phyloP scores from a whole-genome alignment of 2,888 invertebrate species.

The Amiota communis region DNA sequence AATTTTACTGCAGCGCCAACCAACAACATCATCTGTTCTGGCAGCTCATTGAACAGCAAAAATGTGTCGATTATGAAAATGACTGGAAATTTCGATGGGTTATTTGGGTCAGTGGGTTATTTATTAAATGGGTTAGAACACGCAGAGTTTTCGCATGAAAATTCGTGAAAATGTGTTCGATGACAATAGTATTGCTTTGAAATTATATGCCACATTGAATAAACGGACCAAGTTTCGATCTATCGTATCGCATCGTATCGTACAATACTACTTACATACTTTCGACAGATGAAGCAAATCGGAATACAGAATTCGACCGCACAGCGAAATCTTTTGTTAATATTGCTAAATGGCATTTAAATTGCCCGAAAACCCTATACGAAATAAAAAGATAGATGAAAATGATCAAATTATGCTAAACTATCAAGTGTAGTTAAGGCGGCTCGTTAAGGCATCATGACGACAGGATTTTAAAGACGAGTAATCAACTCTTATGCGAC shows the following conservation, averaged over 20 bases:
- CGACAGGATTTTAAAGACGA: constrained; percentile 2
- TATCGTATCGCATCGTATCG: too few relatives aligned
- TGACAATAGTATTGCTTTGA: background rate
- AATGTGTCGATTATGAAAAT: constrained; percentile 18
- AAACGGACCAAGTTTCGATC: too few relatives aligned
- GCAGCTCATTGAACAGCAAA: constrained; percentile 17
- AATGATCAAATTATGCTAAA: constrained; percentile 23
- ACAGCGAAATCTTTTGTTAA: constrained; percentile 5
- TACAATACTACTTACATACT: too few relatives aligned
- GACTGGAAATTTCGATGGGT: constrained; percentile 1
- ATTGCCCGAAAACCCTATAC: background rate
- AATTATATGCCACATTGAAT: background rate
- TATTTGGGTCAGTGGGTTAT: too few relatives aligned
- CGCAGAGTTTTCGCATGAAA: background rate
- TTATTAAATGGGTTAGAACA: background rate
- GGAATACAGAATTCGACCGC: too few relatives aligned
- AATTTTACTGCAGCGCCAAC: background rate
- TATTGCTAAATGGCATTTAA: constrained; percentile 7
- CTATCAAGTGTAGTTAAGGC: constrained; percentile 9
- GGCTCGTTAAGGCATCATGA: background rate
- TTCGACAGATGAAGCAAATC: too few relatives aligned
- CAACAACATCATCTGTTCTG: background rate
- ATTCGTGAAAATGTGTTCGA: background rate
- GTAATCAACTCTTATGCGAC: constrained; percentile 22
- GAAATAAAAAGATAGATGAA: background rate